phyloP scores from a whole-genome alignment of 2,888 invertebrate genomes.

The Litoditis marina region DNA sequence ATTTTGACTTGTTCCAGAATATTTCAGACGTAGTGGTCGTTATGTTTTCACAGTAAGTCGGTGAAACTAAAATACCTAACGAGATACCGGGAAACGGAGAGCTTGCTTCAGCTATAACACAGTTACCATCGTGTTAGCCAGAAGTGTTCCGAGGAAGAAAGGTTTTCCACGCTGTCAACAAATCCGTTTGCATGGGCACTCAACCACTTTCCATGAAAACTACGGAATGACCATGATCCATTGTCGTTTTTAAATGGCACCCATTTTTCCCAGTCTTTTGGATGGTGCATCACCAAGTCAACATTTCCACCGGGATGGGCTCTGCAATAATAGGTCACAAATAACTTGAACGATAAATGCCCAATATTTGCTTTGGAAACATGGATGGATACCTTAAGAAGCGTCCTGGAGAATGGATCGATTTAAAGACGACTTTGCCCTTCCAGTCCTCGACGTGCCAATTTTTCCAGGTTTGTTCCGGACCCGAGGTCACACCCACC shows the following conservation, averaged over 20 bases:
- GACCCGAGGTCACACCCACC: constrained; percentile 9
- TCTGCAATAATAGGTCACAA: too few species aligned
- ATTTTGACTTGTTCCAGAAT: too few species aligned
- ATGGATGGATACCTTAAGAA: too few species aligned
- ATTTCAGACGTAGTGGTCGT: too few species aligned
- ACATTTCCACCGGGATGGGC: not conserved
- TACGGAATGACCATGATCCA: constrained; percentile 22
- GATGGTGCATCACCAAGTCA: constrained; percentile 1
- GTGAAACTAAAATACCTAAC: too few species aligned
- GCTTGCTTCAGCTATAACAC: too few species aligned
- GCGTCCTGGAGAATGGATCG: constrained; percentile 17
- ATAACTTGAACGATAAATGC: too few species aligned
- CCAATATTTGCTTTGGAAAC: too few species aligned
- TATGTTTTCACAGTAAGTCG: too few species aligned
- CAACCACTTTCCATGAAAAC: constrained; percentile 17
- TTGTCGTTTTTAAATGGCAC: constrained; percentile 20
- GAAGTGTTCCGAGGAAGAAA: not conserved
- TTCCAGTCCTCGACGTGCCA: constrained; percentile 22
- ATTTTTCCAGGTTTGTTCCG: constrained; percentile 13
- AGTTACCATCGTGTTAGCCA: constrained; percentile 3
- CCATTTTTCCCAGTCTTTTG: constrained; percentile 15
- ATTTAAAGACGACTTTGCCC: constrained; percentile 20
- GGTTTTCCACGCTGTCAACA: not conserved
- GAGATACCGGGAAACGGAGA: too few species aligned
- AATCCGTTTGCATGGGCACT: constrained; percentile 4